Evolutionary conservation across 1,140 invertebrate species (phyloP).

Genomic region (Atta texana): DNA sequence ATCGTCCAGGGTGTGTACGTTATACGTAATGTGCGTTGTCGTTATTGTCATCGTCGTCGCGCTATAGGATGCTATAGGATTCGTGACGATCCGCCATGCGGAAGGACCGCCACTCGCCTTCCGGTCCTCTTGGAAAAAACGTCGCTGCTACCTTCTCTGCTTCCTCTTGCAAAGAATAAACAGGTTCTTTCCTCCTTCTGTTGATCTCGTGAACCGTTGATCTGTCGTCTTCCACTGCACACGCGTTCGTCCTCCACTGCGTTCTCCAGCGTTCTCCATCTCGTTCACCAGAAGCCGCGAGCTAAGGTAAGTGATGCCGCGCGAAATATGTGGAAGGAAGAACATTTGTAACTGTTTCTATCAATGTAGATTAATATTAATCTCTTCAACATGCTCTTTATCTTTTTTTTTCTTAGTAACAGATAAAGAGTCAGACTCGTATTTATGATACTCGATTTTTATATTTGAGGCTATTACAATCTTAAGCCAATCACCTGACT

Average conservation of each 20-base stretch:
- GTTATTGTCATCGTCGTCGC: background rate
- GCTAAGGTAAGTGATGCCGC: conserved; percentile 20
- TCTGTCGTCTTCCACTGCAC: conserved; percentile 20
- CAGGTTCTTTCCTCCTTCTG: background rate
- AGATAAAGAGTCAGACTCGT: too few species aligned
- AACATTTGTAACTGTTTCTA: background rate
- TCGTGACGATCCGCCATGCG: conserved; percentile 41
- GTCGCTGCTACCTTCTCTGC: background rate
- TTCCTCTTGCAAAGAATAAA: background rate
- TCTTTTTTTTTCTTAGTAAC: too few species aligned
- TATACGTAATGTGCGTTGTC: conserved; percentile 51
- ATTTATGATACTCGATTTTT: too few species aligned
- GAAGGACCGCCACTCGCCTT: conserved; percentile 71
- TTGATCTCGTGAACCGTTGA: background rate
- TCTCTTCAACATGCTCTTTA: too few species aligned
- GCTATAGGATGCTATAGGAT: conserved; percentile 41
- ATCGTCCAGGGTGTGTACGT: conserved; percentile 40
- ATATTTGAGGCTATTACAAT: too few species aligned
- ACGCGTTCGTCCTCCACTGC: background rate
- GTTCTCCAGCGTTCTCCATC: background rate
- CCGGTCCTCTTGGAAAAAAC: conserved; percentile 64
- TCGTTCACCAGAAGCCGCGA: conserved; percentile 8
- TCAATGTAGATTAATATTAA: too few species aligned
- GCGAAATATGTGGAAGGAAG: background rate
- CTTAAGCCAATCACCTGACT: too few species aligned